These are phyloP conservation scores for Apodemus agrarius DNA, from an alignment of 2,797 vertebrate genomes.

Conservation along the genomic window DNA sequence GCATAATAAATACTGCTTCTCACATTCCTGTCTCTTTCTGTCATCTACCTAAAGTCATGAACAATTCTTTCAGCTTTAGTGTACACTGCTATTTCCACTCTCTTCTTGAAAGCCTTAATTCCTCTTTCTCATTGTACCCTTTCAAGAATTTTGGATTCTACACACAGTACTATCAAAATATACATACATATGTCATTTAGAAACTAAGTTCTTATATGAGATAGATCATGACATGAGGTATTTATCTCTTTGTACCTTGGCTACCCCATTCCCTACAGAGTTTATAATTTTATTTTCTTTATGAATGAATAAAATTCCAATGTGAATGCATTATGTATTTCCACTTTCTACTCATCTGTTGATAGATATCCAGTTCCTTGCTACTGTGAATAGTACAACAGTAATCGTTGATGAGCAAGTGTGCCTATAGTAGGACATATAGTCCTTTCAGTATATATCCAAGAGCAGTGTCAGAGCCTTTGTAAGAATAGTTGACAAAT, in stretches of 20 bases:
- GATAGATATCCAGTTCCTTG: background rate
- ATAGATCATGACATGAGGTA: background rate
- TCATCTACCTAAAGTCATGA: background rate
- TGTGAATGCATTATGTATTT: background rate
- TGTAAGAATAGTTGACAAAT: background rate
- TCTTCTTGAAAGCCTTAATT: background rate
- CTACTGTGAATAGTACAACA: background rate
- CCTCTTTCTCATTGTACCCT: background rate
- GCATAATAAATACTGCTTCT: background rate
- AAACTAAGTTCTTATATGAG: background rate
- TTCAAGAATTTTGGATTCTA: background rate
- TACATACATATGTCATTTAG: background rate
- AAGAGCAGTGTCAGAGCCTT: background rate
- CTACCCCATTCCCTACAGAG: background rate
- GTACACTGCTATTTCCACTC: fast-evolving
- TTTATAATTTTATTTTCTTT: background rate
- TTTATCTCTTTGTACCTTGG: background rate
- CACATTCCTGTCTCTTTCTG: background rate
- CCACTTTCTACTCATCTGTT: background rate
- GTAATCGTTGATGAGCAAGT: background rate
- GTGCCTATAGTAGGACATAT: too few species aligned
- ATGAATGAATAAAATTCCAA: background rate
- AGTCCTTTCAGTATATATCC: background rate
- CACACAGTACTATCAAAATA: background rate
- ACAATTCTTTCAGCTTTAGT: background rate